Evolutionary conservation across 2,888 invertebrate genomes (phyloP).

Genomic region (Tridacna gigas): DNA sequence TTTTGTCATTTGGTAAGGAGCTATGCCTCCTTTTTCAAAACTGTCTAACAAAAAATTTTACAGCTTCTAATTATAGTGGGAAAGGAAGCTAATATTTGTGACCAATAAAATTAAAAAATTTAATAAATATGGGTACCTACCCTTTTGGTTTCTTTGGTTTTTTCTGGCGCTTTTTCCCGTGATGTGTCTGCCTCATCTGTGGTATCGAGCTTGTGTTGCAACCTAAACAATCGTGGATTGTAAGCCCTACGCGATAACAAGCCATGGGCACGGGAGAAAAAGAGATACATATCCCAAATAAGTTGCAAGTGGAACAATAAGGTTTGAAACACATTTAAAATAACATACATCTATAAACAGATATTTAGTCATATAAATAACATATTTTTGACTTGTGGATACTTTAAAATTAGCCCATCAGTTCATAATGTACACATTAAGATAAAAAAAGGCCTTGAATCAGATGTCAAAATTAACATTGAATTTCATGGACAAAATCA

Average conservation of each 20-base stretch:
- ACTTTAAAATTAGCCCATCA: no score
- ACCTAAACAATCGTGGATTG: conserved; percentile 77
- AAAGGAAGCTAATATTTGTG: neutral
- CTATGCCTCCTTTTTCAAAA: no score
- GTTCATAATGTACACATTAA: no score
- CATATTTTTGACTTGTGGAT: no score
- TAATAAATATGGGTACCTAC: conserved; percentile 15
- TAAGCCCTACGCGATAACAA: conserved; percentile 66
- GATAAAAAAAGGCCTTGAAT: no score
- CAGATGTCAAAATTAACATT: no score
- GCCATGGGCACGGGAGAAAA: conserved; percentile 13
- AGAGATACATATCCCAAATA: neutral
- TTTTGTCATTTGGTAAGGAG: no score
- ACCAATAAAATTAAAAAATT: neutral
- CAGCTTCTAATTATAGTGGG: neutral
- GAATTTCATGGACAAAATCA: no score
- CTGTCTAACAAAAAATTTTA: no score
- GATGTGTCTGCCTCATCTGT: conserved; percentile 42
- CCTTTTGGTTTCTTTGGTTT: conserved; percentile 63
- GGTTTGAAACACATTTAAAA: conserved; percentile 32
- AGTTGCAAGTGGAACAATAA: conserved; percentile 36
- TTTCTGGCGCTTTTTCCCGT: conserved; percentile 44
- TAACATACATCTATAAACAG: no score
- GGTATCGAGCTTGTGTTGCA: conserved; percentile 61
- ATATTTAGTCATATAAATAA: no score